Evolutionary conservation across 2,888 invertebrate species (phyloP).

Genomic region (Eupithecia dodoneata): DNA sequence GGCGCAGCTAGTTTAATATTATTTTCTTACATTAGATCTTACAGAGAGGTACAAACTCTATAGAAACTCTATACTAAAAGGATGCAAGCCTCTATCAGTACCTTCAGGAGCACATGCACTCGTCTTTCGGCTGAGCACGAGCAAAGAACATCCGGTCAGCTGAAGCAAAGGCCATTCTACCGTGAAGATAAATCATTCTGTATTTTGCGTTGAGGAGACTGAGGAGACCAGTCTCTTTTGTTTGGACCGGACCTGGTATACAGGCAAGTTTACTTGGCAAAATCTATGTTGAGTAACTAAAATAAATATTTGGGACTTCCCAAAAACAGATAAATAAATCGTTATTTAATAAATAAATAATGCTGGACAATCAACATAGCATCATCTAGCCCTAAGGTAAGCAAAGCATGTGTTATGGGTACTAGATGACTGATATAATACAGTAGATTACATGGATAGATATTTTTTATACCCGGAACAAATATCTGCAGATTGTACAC

Average conservation of each 20-base stretch:
- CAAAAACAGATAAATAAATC: too few species aligned
- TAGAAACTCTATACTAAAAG: background rate
- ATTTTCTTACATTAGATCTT: background rate
- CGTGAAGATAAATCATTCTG: background rate
- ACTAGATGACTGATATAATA: too few species aligned
- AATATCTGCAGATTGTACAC: too few species aligned
- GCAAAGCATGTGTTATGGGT: too few species aligned
- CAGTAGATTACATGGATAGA: too few species aligned
- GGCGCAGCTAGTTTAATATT: too few species aligned
- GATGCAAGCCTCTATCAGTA: background rate
- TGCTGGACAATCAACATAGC: too few species aligned
- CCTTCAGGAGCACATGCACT: background rate
- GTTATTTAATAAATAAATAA: too few species aligned
- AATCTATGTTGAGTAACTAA: too few species aligned
- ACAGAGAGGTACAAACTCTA: background rate
- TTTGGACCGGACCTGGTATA: background rate
- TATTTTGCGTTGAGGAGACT: background rate
- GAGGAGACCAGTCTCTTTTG: background rate
- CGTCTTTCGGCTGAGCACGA: background rate
- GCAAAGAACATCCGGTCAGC: constrained; percentile 4
- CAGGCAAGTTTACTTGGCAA: background rate
- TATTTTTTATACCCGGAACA: too few species aligned
- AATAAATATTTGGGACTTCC: too few species aligned
- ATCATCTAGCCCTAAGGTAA: too few species aligned
- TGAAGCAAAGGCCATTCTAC: background rate